Percentiles rank a stretch among this genome's conserved stretches.
Conservation (phyloP, 64 coral and sea anemone species). For the Anthopleura sola region DNA sequence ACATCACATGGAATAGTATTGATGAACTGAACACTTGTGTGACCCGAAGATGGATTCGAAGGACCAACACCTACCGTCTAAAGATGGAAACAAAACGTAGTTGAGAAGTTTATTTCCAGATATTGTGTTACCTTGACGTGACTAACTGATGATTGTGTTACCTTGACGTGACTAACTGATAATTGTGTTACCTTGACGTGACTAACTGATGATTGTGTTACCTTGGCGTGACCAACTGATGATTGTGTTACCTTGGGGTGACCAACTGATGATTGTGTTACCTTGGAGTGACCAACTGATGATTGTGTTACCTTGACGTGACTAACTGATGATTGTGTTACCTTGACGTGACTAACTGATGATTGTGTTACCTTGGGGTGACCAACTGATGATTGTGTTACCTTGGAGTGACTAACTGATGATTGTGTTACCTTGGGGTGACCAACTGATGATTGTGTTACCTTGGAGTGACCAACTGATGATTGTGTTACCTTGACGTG, state of each 20-base stretch:
- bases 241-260: background rate
- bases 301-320: background rate
- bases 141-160: background rate
- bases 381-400: background rate
- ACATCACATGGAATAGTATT: conserved; percentile 69
- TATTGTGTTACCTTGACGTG: background rate
- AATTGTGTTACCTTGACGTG: background rate
- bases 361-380: background rate
- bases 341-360: background rate
- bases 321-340: background rate
- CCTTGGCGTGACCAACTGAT: background rate
- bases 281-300: background rate
- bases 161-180: no score
- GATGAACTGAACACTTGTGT: conserved; percentile 66
- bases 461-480: no score
- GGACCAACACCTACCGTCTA: conserved; percentile 76
- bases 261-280: background rate
- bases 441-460: background rate
- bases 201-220: background rate
- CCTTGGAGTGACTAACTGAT: background rate
- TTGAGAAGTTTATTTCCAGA: background rate
- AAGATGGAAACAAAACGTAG: background rate
- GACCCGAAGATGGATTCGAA: conserved; percentile 22
- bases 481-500: background rate
- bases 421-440: background rate